Evolutionary conservation across 2,888 invertebrate species (phyloP).

Genomic region (Lamellibrachia satsuma): DNA sequence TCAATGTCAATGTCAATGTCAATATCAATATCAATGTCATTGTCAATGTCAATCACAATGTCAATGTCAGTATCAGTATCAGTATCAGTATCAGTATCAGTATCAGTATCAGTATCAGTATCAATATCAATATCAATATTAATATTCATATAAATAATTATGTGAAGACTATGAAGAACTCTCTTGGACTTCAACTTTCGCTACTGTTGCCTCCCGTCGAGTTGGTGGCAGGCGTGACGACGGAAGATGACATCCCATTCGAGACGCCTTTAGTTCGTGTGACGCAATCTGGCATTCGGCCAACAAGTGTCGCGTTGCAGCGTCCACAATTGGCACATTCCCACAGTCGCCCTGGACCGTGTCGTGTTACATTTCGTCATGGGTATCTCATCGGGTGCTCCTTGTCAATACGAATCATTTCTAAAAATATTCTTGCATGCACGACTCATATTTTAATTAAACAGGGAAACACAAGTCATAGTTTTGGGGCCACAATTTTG

Average conservation of each 20-base stretch:
- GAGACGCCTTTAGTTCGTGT: neutral
- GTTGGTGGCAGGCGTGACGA: neutral
- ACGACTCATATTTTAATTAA: too few relatives aligned
- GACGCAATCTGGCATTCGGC: neutral
- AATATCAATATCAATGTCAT: too few relatives aligned
- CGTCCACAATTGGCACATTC: neutral
- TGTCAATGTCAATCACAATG: too few relatives aligned
- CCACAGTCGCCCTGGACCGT: neutral
- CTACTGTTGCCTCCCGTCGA: neutral
- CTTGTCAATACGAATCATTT: neutral
- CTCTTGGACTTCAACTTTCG: neutral
- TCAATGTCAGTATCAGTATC: too few relatives aligned
- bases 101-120: too few relatives aligned
- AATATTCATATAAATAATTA: neutral
- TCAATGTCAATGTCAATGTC: too few relatives aligned
- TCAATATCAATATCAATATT: neutral
- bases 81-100: accelerated
- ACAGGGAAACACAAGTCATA: too few relatives aligned
- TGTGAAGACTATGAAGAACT: too few relatives aligned
- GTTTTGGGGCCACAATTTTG: too few relatives aligned
- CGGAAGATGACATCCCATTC: neutral
- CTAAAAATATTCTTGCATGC: neutral
- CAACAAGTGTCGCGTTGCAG: neutral
- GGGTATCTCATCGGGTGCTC: neutral
- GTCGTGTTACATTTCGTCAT: neutral